Evolutionary conservation across 1,140 invertebrate genomes (phyloP), one percentile per base, ranked within the genome.

Genomic region (Trachymyrmex septentrionalis): DNA sequence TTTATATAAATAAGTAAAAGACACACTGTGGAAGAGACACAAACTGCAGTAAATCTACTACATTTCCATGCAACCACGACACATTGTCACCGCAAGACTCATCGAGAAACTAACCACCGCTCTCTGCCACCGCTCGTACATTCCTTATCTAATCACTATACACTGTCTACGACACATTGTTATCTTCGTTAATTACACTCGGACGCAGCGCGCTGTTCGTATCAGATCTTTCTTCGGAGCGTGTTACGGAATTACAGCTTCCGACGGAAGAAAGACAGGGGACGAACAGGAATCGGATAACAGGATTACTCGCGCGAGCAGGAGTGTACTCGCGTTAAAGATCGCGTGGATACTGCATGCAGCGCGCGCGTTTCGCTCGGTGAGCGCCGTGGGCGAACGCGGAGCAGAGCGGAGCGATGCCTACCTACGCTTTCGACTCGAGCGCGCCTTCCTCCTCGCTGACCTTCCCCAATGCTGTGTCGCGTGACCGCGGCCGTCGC

Each of bases 401-500:
- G 88, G 69, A 61, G 55, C 71, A 55, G 34, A 30, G 57, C 81
- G 81, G 59, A 50, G 48, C 48, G 55, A 57, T 78, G 57, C 72
- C 88, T 85, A 82, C 87, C 75, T 88, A 64, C 84, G 76, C 38
- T 76, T 48, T 30, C 16, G 19, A 19, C 72, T 73, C 73, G 82
- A 24, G 38, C 76, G 21, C 63, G 75, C 73, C 50, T 82, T 84
- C 61, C 50, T 82, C 66, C 53, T 66, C 59, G 24, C 84, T 82
- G 66, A 89, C 88, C 87, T 90, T 69, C 85, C 66, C 66, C 85
- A 90, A 90, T 81, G 63, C 69, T 78, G n/a, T 50, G 44, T 69
- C 71, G 12, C 50, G 73, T 73, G 71, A 61, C 61, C 69, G 73
- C 69, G 66, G 78, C 53, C 48, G 48, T 48, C 48, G 34, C 34